Base-by-base conservation (phyloP, 2,113 vertebrate genomes). In the Capreolus pygargus region DNA sequence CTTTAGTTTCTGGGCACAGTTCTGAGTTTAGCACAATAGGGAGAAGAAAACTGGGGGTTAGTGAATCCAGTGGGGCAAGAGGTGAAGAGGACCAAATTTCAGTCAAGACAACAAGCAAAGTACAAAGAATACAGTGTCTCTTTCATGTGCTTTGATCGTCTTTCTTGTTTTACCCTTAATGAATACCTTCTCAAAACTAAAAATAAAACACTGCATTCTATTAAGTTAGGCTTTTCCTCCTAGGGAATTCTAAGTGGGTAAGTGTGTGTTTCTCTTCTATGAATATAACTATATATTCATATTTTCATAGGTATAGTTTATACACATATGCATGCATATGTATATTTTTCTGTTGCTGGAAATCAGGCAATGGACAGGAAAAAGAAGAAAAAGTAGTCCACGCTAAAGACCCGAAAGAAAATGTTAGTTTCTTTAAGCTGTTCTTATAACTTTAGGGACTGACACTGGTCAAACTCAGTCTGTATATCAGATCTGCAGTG, bases 131-230 rank as follows among this genome's bases (percentile, higher is more conserved):
- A 81, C 21, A 76, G 94, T 86, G 86, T 97, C 95, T 86, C 97
- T 98, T 98, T 98, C 93, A 98, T 97, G 93, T 94, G 74, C 97
- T 97, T 98, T 98, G 97, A 98, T 98, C 93, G 8, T 88, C 95
- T 97, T 97, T 97, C 89, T 91, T 89, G 86, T 96, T 90, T 97
- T 85, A 92, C 86, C 92, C 96, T 98, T 98, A 98, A 98, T 84
- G 96, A 96, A 97, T 94, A 90, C 93, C 89, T 97, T 92, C 93
- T 97, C 36, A 84, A 97, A 93, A 97, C 95, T 98, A 94, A 98
- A 98, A 98, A 97, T 97, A 93, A 97, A 97, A 76, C 86, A 78
- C 91, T 91, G 82, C 92, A 74, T 92, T 96, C 86, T 86, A 91
- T 96, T 94, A 97, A 92, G 58, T 17, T 78, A 25, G 58, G 23